These are phyloP conservation scores for Belonocnema kinseyi DNA, from an alignment of 1,140 invertebrate genomes.

Conservation along the genomic window DNA sequence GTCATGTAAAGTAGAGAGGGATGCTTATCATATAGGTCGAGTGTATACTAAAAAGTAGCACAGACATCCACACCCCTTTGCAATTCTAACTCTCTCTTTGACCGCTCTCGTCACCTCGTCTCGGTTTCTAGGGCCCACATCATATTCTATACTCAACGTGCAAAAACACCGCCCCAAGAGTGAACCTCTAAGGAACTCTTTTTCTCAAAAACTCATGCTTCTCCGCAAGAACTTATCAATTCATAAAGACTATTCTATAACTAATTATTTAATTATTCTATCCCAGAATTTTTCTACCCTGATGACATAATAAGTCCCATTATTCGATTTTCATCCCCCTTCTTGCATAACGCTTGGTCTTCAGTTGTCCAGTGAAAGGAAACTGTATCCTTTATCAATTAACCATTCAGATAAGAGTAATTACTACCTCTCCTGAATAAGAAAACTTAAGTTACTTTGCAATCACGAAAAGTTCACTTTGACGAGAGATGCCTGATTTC, in stretches of 20 bases:
- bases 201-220: background rate
- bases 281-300: too few species aligned
- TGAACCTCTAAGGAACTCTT: too few species aligned
- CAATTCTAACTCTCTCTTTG: conserved; percentile 34
- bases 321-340: too few species aligned
- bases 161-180: background rate
- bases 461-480: background rate
- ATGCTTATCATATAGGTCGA: conserved; percentile 57
- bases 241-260: too few species aligned
- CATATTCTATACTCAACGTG: conserved; percentile 40
- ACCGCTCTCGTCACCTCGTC: conserved; percentile 41
- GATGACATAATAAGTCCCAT: too few species aligned
- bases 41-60: conserved; percentile 52
- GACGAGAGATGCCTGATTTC: conserved; percentile 17
- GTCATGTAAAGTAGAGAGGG: conserved; percentile 36
- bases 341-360: too few species aligned
- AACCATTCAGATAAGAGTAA: background rate
- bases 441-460: conserved; percentile 13
- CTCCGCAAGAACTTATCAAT: background rate
- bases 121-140: conserved; percentile 40
- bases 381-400: background rate
- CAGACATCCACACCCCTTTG: conserved; percentile 27
- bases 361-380: background rate
- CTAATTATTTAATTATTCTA: too few species aligned
- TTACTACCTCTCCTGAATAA: background rate